phyloP scores from a whole-genome alignment of 2,888 invertebrate species.

The Caenorhabditis drosophilae region DNA sequence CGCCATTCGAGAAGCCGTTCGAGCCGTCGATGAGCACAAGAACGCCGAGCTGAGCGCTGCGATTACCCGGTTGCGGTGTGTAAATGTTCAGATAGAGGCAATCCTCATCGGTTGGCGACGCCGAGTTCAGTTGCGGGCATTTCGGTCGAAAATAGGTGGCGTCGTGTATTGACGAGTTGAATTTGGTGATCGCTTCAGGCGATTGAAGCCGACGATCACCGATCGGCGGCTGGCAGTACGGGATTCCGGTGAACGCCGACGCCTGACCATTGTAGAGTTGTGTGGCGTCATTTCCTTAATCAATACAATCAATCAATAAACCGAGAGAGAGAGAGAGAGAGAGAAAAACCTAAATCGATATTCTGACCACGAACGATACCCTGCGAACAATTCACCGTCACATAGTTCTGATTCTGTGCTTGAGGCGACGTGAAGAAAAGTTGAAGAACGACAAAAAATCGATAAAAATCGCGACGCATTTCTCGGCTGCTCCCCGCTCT shows the following conservation, averaged over 20 bases:
- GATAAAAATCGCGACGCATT: too few species aligned
- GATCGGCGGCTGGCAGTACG: slow-evolving; percentile 54
- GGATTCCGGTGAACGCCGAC: slow-evolving; percentile 55
- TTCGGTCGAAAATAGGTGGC: slow-evolving; percentile 54
- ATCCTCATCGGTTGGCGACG: slow-evolving; percentile 45
- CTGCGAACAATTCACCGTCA: slow-evolving; percentile 43
- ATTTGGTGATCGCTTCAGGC: slow-evolving; percentile 21
- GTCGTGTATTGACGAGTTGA: slow-evolving; percentile 38
- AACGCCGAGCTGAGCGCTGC: slow-evolving; percentile 40
- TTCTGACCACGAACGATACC: slow-evolving; percentile 43
- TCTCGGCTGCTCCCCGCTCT: too few species aligned
- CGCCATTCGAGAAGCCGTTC: slow-evolving; percentile 46
- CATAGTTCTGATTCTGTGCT: slow-evolving; percentile 32
- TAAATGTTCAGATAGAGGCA: slow-evolving; percentile 59
- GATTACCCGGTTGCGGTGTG: slow-evolving; percentile 41
- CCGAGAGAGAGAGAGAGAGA: too few species aligned
- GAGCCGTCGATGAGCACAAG: slow-evolving; percentile 55
- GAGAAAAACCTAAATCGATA: slow-evolving; percentile 41
- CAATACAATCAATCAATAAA: too few species aligned
- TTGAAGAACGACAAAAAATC: too few species aligned
- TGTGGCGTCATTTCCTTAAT: slow-evolving; percentile 41
- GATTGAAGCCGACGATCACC: slow-evolving; percentile 43
- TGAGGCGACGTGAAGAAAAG: too few species aligned
- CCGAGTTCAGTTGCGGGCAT: slow-evolving; percentile 49
- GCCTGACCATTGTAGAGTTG: slow-evolving; percentile 54